Conservation (phyloP, 2,113 vertebrate genomes). For the Alouatta palliata region DNA sequence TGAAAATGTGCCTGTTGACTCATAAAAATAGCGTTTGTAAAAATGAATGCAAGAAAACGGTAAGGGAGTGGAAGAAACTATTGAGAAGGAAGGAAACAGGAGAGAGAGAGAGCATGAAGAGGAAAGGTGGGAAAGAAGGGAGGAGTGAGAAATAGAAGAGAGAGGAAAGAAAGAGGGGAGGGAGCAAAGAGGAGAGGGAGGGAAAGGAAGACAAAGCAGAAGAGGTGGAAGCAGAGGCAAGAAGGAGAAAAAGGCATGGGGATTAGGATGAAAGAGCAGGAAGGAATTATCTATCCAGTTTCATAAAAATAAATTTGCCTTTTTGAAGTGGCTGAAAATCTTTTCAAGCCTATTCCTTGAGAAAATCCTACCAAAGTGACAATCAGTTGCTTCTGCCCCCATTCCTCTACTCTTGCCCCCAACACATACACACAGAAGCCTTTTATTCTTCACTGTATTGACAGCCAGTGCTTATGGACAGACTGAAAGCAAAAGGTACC, state of each 20-base stretch:
- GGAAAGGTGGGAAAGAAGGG: not conserved
- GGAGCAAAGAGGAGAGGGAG: not conserved
- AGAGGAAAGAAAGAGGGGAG: not conserved
- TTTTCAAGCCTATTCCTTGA: not conserved
- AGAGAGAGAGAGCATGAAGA: not conserved
- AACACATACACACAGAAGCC: not conserved
- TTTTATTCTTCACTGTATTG: not conserved
- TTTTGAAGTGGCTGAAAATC: not conserved
- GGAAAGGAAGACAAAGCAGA: not conserved
- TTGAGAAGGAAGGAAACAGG: not conserved
- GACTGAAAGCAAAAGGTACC: not conserved
- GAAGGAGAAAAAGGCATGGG: not conserved
- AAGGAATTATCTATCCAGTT: not conserved
- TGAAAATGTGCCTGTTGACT: not conserved
- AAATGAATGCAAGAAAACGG: not conserved
- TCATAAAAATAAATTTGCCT: not conserved
- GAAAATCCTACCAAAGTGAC: not conserved
- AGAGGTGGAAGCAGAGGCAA: not conserved
- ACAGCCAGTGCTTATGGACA: not conserved
- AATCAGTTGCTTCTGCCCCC: not conserved
- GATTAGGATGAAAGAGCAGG: not conserved
- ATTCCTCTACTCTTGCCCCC: not conserved
- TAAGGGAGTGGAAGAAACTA: not conserved
- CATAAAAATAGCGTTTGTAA: not conserved
- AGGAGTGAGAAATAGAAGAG: not conserved